Percentiles rank a stretch among this genome's conserved stretches.
Evolutionary conservation across 2,797 vertebrate species (phyloP).

Genomic region (Lindbergichthys nudifrons): DNA sequence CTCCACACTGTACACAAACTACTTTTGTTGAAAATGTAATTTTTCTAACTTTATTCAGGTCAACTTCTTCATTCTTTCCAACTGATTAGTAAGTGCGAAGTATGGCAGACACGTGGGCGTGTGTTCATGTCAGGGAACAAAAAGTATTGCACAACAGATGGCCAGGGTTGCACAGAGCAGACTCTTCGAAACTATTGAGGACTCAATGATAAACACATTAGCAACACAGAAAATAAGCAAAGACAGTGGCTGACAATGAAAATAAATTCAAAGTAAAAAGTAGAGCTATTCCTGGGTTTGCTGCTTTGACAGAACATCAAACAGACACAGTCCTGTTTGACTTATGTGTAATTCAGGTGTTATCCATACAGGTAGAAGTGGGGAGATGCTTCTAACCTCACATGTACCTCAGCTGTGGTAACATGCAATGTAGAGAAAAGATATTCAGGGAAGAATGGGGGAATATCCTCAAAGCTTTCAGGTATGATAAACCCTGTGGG

Average conservation of each 20-base stretch:
- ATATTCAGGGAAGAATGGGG: not conserved
- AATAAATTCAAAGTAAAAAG: not conserved
- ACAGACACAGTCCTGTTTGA: conserved; percentile 4
- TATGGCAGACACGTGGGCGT: conserved; percentile 53
- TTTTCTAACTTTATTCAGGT: conserved; percentile 34
- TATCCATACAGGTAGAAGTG: conserved; percentile 4
- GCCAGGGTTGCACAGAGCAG: conserved; percentile 37
- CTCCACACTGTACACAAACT: not conserved
- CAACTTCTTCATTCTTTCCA: conserved; percentile 21
- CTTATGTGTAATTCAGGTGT: conserved; percentile 4
- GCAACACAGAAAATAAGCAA: not conserved
- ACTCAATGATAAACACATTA: conserved; percentile 7
- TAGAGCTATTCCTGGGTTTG: conserved; percentile 4
- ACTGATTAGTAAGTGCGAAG: conserved; percentile 59
- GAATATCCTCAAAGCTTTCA: conserved; percentile 24
- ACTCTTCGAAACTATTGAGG: conserved; percentile 16
- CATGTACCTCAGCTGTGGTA: conserved; percentile 6
- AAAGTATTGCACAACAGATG: conserved; percentile 66
- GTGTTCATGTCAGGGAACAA: conserved; percentile 45
- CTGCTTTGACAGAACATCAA: conserved; percentile 8
- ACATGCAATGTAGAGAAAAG: conserved; percentile 14
- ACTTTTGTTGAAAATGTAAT: conserved; percentile 32
- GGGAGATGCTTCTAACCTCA: conserved; percentile 2
- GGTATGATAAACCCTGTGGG: conserved; percentile 25
- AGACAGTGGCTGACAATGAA: not conserved